Conservation (phyloP, 2,797 vertebrate species). For the Clarias pachynema region DNA sequence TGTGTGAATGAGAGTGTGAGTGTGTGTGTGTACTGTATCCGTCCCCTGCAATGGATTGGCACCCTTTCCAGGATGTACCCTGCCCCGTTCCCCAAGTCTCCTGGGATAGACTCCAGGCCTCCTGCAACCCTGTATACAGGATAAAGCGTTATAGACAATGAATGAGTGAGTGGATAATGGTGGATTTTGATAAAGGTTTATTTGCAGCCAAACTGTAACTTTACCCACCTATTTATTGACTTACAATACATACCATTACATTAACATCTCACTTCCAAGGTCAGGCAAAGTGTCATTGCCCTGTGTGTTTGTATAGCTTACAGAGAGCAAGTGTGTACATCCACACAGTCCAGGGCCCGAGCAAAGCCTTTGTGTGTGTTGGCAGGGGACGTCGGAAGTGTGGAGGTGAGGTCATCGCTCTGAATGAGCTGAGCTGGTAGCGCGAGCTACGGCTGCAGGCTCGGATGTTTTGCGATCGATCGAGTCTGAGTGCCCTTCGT, state of each 20-base stretch:
- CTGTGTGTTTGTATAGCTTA: neutral
- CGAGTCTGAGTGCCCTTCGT: slow-evolving; percentile 47
- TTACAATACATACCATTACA: neutral
- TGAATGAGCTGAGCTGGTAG: slow-evolving; percentile 50
- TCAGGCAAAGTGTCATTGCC: neutral
- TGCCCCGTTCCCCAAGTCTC: no score
- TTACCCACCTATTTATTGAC: neutral
- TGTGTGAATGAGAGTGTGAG: no score
- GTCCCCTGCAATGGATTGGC: no score
- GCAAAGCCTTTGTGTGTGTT: slow-evolving; percentile 18
- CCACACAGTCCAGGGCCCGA: neutral
- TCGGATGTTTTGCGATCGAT: slow-evolving; percentile 58
- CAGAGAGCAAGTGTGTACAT: neutral
- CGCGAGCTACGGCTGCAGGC: slow-evolving; percentile 37
- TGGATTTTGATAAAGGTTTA: neutral
- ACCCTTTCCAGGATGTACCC: no score
- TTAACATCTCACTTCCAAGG: neutral
- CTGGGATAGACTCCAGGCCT: no score
- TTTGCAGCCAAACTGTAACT: neutral
- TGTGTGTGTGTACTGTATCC: no score
- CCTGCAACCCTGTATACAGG: no score
- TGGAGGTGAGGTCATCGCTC: slow-evolving; percentile 51
- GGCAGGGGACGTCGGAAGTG: slow-evolving; percentile 11
- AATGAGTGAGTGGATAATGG: no score
- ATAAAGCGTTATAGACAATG: no score